Evolutionary conservation across 2,113 vertebrate genomes (phyloP).

Genomic region (Lagopus leucura): DNA sequence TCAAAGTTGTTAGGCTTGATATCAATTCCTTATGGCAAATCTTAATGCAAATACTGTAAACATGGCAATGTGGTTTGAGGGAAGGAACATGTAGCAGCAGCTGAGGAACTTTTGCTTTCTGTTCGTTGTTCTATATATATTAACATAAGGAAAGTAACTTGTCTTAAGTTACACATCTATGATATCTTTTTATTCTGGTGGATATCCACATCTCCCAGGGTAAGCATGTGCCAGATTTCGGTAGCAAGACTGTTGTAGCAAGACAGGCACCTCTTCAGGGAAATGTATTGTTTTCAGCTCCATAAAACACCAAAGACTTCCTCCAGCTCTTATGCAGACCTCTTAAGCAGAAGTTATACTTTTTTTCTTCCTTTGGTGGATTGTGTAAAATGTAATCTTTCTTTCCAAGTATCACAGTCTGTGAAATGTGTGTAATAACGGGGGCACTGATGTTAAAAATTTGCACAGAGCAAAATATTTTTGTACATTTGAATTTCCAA

Average conservation of each 20-base stretch:
- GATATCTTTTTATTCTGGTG: not conserved
- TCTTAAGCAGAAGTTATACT: accelerated
- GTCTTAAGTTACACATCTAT: accelerated
- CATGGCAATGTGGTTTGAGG: not conserved
- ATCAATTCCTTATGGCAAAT: not conserved
- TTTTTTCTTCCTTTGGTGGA: accelerated
- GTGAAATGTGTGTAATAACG: not conserved
- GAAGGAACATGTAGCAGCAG: not conserved
- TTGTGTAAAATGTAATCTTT: not conserved
- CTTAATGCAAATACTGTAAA: not conserved
- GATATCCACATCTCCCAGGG: not conserved
- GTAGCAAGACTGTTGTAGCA: accelerated
- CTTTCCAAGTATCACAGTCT: not conserved
- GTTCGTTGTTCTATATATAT: not conserved
- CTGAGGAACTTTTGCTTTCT: not conserved
- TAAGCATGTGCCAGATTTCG: not conserved
- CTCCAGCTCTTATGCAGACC: not conserved
- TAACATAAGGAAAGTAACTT: not conserved
- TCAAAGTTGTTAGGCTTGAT: not conserved
- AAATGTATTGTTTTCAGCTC: not conserved
- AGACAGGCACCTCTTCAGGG: not conserved
- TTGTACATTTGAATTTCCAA: not conserved
- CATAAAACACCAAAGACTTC: not conserved
- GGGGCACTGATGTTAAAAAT: not conserved
- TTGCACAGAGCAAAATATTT: not conserved